Evolutionary conservation across 2,888 invertebrate genomes (phyloP).

Genomic region (Agapetus fuscipes): DNA sequence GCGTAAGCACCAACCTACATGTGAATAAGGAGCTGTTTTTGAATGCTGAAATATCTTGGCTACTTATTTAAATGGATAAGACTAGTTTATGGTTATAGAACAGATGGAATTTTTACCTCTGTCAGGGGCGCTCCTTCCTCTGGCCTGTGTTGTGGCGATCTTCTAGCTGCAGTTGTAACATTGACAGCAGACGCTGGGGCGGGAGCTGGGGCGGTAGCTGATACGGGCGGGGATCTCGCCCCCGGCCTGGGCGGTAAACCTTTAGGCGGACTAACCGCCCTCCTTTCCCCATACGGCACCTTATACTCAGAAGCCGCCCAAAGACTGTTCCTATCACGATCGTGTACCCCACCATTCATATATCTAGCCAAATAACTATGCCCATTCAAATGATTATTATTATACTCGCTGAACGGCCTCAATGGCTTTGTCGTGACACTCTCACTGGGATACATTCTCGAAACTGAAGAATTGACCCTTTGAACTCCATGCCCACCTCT

Average conservation of each 20-base stretch:
- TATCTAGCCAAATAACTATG: slow-evolving; percentile 19
- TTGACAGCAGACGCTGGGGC: slow-evolving; percentile 6
- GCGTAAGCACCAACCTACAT: no score
- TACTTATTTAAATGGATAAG: no score
- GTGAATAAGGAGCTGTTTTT: no score
- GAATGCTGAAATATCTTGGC: no score
- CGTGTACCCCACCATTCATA: slow-evolving; percentile 13
- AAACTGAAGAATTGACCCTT: slow-evolving; percentile 19
- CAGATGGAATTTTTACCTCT: slow-evolving; percentile 16
- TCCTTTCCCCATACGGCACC: slow-evolving; percentile 15
- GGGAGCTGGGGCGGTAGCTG: slow-evolving; percentile 27
- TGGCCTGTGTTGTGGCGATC: slow-evolving; percentile 26
- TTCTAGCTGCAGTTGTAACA: no score
- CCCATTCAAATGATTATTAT: slow-evolving; percentile 18
- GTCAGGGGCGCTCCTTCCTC: slow-evolving; percentile 33
- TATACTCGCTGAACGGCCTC: slow-evolving; percentile 20
- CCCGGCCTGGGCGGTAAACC: slow-evolving; percentile 35
- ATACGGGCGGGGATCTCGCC: slow-evolving; percentile 33
- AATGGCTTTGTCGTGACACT: slow-evolving; percentile 13
- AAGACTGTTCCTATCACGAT: slow-evolving; percentile 19
- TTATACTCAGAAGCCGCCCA: slow-evolving; percentile 19
- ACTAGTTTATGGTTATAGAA: no score
- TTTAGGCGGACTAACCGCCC: slow-evolving; percentile 28
- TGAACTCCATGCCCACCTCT: slow-evolving; percentile 11
- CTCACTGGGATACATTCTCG: slow-evolving; percentile 15